Percentiles rank a stretch among this genome's conserved stretches.
Conservation (phyloP, 2,888 invertebrate species). For the Dusona sp. region DNA sequence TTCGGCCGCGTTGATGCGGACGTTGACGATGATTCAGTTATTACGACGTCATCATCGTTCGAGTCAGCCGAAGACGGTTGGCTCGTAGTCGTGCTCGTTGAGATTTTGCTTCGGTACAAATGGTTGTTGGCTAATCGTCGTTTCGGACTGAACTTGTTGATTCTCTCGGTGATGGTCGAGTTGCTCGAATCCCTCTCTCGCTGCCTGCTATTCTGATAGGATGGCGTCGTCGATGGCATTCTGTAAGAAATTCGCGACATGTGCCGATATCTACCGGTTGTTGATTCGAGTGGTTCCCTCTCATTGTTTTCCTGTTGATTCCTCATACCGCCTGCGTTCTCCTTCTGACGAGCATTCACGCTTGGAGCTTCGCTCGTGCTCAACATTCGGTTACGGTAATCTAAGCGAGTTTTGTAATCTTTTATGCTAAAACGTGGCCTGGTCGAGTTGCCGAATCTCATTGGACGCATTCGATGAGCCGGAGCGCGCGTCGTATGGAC, state of each 20-base stretch:
- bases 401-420: conserved; percentile 89
- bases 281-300: conserved; percentile 60
- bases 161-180: conserved; percentile 77
- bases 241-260: conserved; percentile 78
- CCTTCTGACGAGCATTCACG: conserved; percentile 50
- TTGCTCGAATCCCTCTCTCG: conserved; percentile 25
- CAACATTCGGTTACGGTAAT: conserved; percentile 80
- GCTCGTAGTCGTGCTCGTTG: conserved; percentile 59
- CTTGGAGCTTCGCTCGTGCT: conserved; percentile 71
- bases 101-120: conserved; percentile 79
- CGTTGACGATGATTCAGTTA: background rate
- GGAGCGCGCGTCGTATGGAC: conserved; percentile 69
- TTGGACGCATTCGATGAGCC: conserved; percentile 78
- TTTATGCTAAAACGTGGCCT: conserved; percentile 92
- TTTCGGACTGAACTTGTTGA: conserved; percentile 78
- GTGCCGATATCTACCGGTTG: conserved; percentile 79
- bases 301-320: conserved; percentile 57
- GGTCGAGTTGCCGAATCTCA: conserved; percentile 84
- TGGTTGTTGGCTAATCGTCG: conserved; percentile 76
- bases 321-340: conserved; percentile 21
- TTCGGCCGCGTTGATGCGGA: conserved; percentile 69
- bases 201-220: conserved; percentile 42
- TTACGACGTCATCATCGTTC: conserved; percentile 30
- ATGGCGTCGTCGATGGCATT: conserved; percentile 74
- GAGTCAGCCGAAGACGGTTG: conserved; percentile 23